phyloP scores from a whole-genome alignment of 2,797 vertebrate genomes.

The Halcyon badia region DNA sequence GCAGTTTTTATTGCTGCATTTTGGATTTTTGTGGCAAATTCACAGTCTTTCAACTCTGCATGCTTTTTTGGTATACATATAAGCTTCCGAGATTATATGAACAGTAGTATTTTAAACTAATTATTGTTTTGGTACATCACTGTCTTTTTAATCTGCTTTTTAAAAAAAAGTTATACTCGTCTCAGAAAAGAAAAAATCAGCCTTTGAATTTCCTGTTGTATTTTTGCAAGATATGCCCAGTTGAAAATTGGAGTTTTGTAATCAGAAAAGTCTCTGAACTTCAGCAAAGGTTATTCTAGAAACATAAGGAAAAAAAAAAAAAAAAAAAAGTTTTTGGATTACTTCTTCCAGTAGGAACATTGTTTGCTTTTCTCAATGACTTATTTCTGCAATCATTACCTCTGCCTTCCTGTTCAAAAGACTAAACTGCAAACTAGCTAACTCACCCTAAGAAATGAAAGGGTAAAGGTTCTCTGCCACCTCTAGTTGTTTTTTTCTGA shows the following conservation, averaged over 20 bases:
- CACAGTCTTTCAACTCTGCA: not conserved
- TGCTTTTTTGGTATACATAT: not conserved
- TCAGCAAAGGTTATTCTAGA: not conserved
- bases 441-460: not conserved
- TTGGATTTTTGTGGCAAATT: not conserved
- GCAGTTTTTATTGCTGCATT: not conserved
- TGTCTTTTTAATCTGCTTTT: not conserved
- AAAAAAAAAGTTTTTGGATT: not conserved
- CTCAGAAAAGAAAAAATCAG: not conserved
- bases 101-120: not conserved
- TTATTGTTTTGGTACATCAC: not conserved
- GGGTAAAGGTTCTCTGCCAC: not conserved
- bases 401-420: not conserved
- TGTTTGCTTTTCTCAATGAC: not conserved
- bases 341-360: not conserved
- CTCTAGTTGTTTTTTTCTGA: not conserved
- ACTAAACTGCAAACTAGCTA: not conserved
- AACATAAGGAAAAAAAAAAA: not conserved
- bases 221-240: not conserved
- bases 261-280: conserved; percentile 8
- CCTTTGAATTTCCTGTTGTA: not conserved
- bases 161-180: not conserved
- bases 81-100: not conserved
- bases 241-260: not conserved
- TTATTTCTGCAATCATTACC: not conserved